Evolutionary conservation across 2,888 invertebrate species (phyloP), one percentile per base, ranked within the genome.

Genomic region (Agriotes lineatus): DNA sequence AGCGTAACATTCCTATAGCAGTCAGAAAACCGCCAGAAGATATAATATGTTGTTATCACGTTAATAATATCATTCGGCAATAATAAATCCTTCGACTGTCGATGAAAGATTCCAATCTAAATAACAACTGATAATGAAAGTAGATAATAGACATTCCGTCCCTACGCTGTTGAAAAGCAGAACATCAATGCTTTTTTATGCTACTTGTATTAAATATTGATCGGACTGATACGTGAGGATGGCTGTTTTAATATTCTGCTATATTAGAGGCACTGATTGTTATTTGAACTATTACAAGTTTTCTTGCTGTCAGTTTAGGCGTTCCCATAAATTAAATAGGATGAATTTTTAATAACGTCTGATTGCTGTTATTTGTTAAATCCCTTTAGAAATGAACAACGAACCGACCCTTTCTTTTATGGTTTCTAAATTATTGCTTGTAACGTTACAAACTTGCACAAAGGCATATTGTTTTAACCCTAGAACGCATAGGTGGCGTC

Each of bases 41-140:
- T 22, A 42, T 42, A 14, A 58, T 44, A 20, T 25, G 22, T 14
- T 56, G 19, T 56, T 56, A 56, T 37, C 18, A 18, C 37, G 7
- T 56, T 37, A 56, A 56, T 56, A 35, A 37, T 39, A 22, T 42
- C 25, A 58, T 42, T 58, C 14, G 9, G 9, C 18, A 44, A 42
- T 58, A 58, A 58, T 58, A 58, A 58, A 58, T 58, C 58, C 39
- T 39, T 39, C 37, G 22, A 10, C 39, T 16, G 42, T 58, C 12
- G 25, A 44, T 44, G 16, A 18, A 16, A 58, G 58, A 58, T 58
- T 58, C 16, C 1, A 9, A 58, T 58, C 39, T 58, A 58, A 58
- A 58, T 58, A 42, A 39, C 44, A 44, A 22, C 19, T 14, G 52
- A 52, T 58, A 58, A 42, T 39, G 58, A 22, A 25, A 22, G 1